Percentiles rank a stretch among this genome's conserved stretches.
These are phyloP conservation scores for Anisognathus igniventris DNA, from an alignment of 2,797 vertebrate species.

Conservation along the genomic window DNA sequence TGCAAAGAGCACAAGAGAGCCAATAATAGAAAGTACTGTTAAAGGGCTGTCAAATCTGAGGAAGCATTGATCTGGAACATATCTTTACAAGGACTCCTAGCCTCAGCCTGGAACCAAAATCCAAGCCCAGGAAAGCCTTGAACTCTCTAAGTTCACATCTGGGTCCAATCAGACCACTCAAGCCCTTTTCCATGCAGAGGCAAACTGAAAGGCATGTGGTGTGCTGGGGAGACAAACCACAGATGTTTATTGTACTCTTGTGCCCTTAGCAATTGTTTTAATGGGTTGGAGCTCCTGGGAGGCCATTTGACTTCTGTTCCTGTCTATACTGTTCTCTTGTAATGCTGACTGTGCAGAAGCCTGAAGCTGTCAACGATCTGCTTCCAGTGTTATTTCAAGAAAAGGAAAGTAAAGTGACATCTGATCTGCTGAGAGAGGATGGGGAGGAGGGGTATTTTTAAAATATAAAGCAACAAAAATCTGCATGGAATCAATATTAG, in stretches of 20 bases:
- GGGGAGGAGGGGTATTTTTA: background rate
- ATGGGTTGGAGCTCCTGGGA: slow-evolving; percentile 64
- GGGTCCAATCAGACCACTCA: background rate
- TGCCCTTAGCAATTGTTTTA: slow-evolving; percentile 62
- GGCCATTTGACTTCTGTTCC: slow-evolving; percentile 67
- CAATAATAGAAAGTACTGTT: background rate
- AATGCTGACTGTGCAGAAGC: slow-evolving; percentile 64
- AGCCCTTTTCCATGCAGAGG: slow-evolving; percentile 12
- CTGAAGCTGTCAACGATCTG: slow-evolving; percentile 51
- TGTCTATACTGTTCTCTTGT: slow-evolving; percentile 28
- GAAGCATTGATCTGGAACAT: background rate
- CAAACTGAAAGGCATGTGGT: background rate
- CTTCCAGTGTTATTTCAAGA: slow-evolving; percentile 45
- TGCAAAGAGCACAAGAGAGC: background rate
- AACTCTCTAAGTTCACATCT: slow-evolving; percentile 17
- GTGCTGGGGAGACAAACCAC: slow-evolving; percentile 31
- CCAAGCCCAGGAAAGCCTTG: background rate
- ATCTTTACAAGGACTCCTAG: background rate
- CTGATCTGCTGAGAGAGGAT: slow-evolving; percentile 30
- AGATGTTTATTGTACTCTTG: slow-evolving; percentile 51
- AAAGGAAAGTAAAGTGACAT: slow-evolving; percentile 47
- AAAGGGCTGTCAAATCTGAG: background rate
- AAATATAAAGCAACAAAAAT: slow-evolving; percentile 40
- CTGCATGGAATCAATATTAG: slow-evolving; percentile 22
- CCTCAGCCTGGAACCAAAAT: slow-evolving; percentile 1